Conservation (phyloP, 1,140 invertebrate genomes). For the Caerostris extrusa region DNA sequence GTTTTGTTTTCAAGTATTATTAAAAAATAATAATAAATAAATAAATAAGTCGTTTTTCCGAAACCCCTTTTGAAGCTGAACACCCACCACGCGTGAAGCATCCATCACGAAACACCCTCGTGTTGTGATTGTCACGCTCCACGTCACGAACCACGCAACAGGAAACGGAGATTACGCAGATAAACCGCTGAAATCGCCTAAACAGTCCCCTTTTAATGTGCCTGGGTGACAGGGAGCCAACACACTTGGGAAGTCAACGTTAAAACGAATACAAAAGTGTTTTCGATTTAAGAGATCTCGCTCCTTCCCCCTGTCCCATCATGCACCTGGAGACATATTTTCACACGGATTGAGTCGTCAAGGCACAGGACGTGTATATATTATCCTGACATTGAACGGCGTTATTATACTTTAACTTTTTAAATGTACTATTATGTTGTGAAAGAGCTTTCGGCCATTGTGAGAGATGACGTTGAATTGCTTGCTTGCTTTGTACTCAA, state of each 20-base stretch:
- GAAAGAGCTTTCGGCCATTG: conserved; percentile 39
- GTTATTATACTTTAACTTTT: conserved; percentile 34
- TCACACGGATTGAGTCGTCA: conserved; percentile 67
- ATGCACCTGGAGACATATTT: conserved; percentile 67
- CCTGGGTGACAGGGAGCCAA: conserved; percentile 43
- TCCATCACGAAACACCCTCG: conserved; percentile 43
- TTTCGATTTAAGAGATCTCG: conserved; percentile 33
- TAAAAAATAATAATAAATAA: too few relatives aligned
- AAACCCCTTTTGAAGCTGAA: neutral
- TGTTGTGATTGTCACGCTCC: conserved; percentile 64
- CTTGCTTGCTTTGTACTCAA: neutral
- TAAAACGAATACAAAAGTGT: conserved; percentile 49
- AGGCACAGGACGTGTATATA: neutral
- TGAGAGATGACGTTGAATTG: conserved; percentile 26
- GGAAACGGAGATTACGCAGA: conserved; percentile 35
- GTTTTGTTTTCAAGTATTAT: too few relatives aligned
- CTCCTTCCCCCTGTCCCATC: neutral
- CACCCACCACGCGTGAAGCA: conserved; percentile 31
- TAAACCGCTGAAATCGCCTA: neutral
- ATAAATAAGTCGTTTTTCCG: too few relatives aligned
- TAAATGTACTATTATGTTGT: conserved; percentile 47
- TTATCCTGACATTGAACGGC: neutral
- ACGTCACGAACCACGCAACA: neutral
- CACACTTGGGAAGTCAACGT: neutral
- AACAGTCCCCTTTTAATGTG: neutral